Evolutionary conservation across 1,140 invertebrate species (phyloP), one percentile per base, ranked within the genome.

Genomic region (Anoplolepis gracilipes): DNA sequence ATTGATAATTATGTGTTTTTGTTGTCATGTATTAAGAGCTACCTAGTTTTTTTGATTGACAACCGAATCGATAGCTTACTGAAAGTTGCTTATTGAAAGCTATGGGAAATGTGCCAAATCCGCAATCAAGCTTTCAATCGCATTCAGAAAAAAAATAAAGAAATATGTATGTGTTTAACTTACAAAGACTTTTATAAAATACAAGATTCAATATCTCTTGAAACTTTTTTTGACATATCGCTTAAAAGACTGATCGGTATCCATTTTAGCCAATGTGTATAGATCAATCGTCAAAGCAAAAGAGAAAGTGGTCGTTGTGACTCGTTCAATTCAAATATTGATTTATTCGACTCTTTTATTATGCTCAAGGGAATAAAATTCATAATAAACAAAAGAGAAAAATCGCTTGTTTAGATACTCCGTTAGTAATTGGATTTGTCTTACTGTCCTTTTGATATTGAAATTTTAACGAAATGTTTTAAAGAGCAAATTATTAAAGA

Each of bases 321-420:
- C 8, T 49, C n/a, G 7, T 16, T n/a, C 28, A 36, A 33, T 77
- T 59, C 1, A 64, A 77, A 64, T 77, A 64, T 33, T 64, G 57
- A 62, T 49, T 77, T 1, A 19, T 25, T 25, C 33, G 28, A 30
- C 16, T 65, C n/a, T 49, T 49, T 78, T 65, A 78, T 78, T 65
- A 65, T 30, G 49, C 3, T 8, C 7, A 22, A 5, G 4, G 3
- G 7, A 49, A 65, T 78, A 64, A n/a, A 78, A 64, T 33, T 78
- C 22, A 53, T 49, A 65, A 1, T 16, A 59, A 65, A 65, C 13
- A 6, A 7, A 65, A 33, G 2, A 19, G 13, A 42, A 4, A 19
- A 30, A 77, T 64, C 8, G 30, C 33, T 7, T 28, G 13, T 65
- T 65, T 30, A 77, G 11, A 11, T 28, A 39, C 3, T 42, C 4